Percentiles rank a stretch among this genome's conserved stretches.
Evolutionary conservation across 2,888 invertebrate genomes (phyloP).

Genomic region (Orthosia incerta): DNA sequence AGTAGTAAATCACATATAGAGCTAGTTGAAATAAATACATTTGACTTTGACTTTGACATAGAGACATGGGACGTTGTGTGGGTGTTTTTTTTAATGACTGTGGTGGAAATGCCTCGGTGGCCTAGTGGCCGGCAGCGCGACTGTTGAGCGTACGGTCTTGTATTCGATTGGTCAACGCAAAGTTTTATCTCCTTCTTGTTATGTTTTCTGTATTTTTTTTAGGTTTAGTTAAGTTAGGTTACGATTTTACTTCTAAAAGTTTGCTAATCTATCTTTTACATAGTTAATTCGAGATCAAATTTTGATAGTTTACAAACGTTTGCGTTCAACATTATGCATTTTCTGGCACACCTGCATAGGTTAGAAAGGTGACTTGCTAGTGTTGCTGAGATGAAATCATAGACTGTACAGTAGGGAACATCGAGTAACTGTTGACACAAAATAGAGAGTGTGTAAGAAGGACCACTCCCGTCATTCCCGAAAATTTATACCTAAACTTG

Average conservation of each 20-base stretch:
- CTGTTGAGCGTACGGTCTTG: not conserved
- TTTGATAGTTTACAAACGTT: not conserved
- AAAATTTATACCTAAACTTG: no score
- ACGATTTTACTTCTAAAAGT: no score
- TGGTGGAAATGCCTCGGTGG: not conserved
- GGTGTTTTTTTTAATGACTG: no score
- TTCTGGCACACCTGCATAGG: not conserved
- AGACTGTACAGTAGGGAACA: not conserved
- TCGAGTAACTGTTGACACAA: no score
- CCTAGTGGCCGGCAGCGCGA: no score
- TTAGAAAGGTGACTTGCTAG: not conserved
- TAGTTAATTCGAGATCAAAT: not conserved
- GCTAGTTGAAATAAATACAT: no score
- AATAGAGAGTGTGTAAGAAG: no score
- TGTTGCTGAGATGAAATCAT: not conserved
- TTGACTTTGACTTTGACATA: no score
- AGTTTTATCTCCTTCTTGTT: not conserved
- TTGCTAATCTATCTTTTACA: not conserved
- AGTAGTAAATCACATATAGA: not conserved
- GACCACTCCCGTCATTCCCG: no score
- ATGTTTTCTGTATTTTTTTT: not conserved
- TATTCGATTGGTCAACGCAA: not conserved
- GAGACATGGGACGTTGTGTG: no score
- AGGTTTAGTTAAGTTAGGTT: not conserved
- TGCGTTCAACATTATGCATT: no score